phyloP scores from a whole-genome alignment of 2,888 invertebrate genomes.

The Lymantria monacha region DNA sequence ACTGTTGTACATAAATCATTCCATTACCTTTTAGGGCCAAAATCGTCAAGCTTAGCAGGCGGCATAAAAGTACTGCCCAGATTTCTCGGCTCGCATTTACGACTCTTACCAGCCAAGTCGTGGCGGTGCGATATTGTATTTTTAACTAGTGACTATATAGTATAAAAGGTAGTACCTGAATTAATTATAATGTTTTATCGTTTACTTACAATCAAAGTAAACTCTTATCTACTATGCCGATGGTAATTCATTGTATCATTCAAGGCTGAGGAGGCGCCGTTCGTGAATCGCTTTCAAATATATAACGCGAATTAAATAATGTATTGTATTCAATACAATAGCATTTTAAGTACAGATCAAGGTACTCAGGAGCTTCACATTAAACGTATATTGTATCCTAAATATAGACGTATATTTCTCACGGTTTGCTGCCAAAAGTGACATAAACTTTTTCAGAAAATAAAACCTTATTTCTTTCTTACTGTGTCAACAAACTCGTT shows the following conservation, averaged over 20 bases:
- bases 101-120: too few species aligned
- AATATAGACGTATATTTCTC: slow-evolving; percentile 1
- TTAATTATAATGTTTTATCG: background rate
- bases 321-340: slow-evolving; percentile 42
- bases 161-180: background rate
- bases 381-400: slow-evolving; percentile 15
- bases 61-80: too few species aligned
- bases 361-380: slow-evolving; percentile 21
- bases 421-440: background rate
- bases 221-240: slow-evolving; percentile 4
- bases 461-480: background rate
- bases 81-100: too few species aligned
- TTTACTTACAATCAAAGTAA: background rate
- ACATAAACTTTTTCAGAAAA: background rate
- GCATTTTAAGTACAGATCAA: slow-evolving; percentile 34
- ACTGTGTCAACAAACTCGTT: too few species aligned
- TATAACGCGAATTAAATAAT: slow-evolving; percentile 42
- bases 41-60: too few species aligned
- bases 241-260: slow-evolving; percentile 12
- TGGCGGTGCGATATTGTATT: too few species aligned
- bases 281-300: slow-evolving; percentile 39
- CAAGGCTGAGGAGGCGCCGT: slow-evolving; percentile 40
- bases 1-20: too few species aligned
- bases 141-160: too few species aligned
- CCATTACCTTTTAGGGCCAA: too few species aligned